phyloP scores from a whole-genome alignment of 1,140 invertebrate genomes.

The Tetramorium alpestre region DNA sequence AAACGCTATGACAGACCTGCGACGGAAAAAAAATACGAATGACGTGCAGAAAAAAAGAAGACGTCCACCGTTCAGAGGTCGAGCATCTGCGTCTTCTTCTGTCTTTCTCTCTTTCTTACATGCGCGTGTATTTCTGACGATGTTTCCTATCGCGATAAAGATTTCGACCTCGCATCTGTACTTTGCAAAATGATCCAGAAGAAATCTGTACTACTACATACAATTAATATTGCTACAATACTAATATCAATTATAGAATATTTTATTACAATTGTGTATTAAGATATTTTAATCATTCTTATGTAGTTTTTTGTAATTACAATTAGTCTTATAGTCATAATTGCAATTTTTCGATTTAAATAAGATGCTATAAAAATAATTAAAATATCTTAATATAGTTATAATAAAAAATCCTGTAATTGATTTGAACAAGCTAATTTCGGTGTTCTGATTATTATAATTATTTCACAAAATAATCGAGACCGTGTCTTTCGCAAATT shows the following conservation, averaged over 20 bases:
- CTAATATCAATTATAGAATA: neutral
- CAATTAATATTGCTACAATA: neutral
- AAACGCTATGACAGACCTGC: constrained; percentile 68
- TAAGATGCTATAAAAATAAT: too few relatives aligned
- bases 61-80: constrained; percentile 2
- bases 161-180: neutral
- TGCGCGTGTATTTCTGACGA: neutral
- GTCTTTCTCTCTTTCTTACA: neutral
- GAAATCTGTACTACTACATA: neutral
- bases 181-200: neutral
- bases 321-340: too few relatives aligned
- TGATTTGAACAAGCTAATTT: neutral
- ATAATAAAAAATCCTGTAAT: neutral
- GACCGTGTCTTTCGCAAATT: neutral
- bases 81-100: neutral
- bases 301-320: too few relatives aligned
- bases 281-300: neutral
- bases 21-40: constrained; percentile 66
- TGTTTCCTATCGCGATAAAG: neutral
- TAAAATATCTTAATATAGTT: neutral
- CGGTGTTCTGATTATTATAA: neutral
- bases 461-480: neutral
- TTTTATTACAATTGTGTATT: neutral
- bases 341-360: too few relatives aligned
- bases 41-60: constrained; percentile 50